phyloP scores from a whole-genome alignment of 2,888 invertebrate genomes.

The Tanypteryx hageni region DNA sequence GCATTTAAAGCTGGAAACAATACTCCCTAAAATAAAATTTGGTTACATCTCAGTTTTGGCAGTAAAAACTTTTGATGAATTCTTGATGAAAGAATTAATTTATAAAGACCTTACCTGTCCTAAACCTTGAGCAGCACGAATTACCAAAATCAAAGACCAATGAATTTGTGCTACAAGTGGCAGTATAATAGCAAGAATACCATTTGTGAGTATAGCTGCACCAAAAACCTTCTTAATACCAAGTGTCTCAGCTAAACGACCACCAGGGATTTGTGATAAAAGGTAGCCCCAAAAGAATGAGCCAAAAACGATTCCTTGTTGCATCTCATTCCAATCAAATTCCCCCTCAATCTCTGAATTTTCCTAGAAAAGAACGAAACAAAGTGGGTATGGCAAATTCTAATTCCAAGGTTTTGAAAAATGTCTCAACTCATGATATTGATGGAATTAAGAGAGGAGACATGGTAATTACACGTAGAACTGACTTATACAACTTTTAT shows the following conservation, averaged over 20 bases:
- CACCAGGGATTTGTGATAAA: slow-evolving; percentile 75
- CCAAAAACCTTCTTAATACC: slow-evolving; percentile 76
- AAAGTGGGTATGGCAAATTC: too few species aligned
- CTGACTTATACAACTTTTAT: too few species aligned
- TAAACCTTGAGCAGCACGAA: slow-evolving; percentile 75
- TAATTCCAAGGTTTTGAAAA: too few species aligned
- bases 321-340: slow-evolving; percentile 72
- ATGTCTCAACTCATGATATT: too few species aligned
- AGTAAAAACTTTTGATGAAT: neutral
- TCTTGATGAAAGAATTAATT: neutral
- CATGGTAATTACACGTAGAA: too few species aligned
- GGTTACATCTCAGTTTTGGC: neutral
- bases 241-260: slow-evolving; percentile 73
- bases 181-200: slow-evolving; percentile 74
- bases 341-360: slow-evolving; percentile 66
- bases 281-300: slow-evolving; percentile 76
- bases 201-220: slow-evolving; percentile 73
- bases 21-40: slow-evolving; percentile 67
- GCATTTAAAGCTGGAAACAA: slow-evolving; percentile 69
- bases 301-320: slow-evolving; percentile 73
- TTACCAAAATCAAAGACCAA: slow-evolving; percentile 72
- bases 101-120: slow-evolving; percentile 72
- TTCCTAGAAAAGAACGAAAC: slow-evolving; percentile 15
- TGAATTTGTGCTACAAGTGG: slow-evolving; percentile 73
- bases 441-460: too few species aligned